A percentile compares a stretch with the other conserved stretches of the same genome.
phyloP scores from a whole-genome alignment of 2,797 vertebrate species.

The Hoplostethus mediterraneus region DNA sequence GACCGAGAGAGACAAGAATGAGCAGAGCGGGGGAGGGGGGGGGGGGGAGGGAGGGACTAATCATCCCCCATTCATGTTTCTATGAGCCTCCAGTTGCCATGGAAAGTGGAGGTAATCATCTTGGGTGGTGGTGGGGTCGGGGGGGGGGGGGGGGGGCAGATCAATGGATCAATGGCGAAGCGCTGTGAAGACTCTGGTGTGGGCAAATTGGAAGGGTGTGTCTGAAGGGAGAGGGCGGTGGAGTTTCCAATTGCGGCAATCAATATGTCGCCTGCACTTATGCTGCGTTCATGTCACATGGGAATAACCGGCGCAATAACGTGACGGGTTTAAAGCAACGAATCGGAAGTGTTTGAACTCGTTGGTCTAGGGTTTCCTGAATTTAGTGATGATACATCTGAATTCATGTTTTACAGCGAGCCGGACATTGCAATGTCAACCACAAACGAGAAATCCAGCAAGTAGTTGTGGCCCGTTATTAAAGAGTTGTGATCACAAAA shows the following conservation, averaged over 20 bases:
- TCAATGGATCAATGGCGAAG: slow-evolving; percentile 32
- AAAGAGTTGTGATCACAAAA: no score
- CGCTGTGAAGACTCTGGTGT: slow-evolving; percentile 25
- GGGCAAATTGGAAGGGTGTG: not conserved
- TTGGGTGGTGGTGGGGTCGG: not conserved
- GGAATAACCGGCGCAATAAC: no score
- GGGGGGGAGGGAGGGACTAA: slow-evolving; percentile 39
- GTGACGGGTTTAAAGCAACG: no score
- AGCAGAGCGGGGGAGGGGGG: slow-evolving; percentile 16
- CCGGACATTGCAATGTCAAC: no score
- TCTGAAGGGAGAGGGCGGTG: slow-evolving; percentile 11
- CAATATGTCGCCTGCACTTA: slow-evolving; percentile 12
- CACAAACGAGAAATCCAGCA: no score
- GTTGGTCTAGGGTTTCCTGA: no score
- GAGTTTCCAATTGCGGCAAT: slow-evolving; percentile 5
- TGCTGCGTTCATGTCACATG: no score
- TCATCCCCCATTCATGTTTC: slow-evolving; percentile 34
- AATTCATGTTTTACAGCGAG: no score
- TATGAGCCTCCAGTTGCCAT: slow-evolving; percentile 46
- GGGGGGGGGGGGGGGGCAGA: no score
- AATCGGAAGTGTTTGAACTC: no score
- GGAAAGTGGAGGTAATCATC: slow-evolving; percentile 39
- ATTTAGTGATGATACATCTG: no score
- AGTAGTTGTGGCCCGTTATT: no score
- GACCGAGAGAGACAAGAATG: slow-evolving; percentile 41